Base-by-base conservation (phyloP, 2,888 invertebrate species). In the Orthonevra nobilis region DNA sequence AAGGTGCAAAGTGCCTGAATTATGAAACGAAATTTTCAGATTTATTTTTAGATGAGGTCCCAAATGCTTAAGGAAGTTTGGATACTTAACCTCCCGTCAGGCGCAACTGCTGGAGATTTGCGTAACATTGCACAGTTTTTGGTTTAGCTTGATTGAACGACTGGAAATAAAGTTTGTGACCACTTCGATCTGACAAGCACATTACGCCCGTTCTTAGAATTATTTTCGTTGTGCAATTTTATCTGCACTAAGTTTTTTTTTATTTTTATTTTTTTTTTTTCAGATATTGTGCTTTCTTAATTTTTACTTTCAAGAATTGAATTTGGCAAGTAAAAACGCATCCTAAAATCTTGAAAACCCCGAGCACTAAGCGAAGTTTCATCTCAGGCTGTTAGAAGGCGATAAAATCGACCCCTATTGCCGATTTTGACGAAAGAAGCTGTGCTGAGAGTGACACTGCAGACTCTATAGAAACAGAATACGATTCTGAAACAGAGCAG, bases 1-100 rank as follows among this genome's bases (percentile, higher is more conserved):
- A 19, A 50, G 36, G 34, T 15, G 52, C 20, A 52, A 52, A 14
- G 32, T 20, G 10, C n/a, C 12, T 34, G 32, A 50, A 34, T 32
- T 3, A 50, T 30, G 15, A 19, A 17, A 28, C 1, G n/a, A 28
- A 26, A 30, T 50, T 44, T 5, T n/a, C n/a, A n/a, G n/a, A n/a
- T n/a, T n/a, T n/a, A n/a, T n/a, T n/a, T n/a, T n/a, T n/a, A n/a
- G n/a, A n/a, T n/a, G n/a, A n/a, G n/a, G n/a, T n/a, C n/a, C n/a
- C n/a, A n/a, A n/a, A n/a, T n/a, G n/a, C n/a, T n/a, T n/a, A n/a
- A n/a, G n/a, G n/a, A n/a, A n/a, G n/a, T n/a, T n/a, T n/a, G n/a
- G n/a, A n/a, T n/a, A n/a, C n/a, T 30, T 30, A 30, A 30, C 30
- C n/a, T 30, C n/a, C 30, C 30, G 30, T 30, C n/a, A 7, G 30